phyloP scores from a whole-genome alignment of 2,797 vertebrate genomes.

The Acanthopagrus latus region DNA sequence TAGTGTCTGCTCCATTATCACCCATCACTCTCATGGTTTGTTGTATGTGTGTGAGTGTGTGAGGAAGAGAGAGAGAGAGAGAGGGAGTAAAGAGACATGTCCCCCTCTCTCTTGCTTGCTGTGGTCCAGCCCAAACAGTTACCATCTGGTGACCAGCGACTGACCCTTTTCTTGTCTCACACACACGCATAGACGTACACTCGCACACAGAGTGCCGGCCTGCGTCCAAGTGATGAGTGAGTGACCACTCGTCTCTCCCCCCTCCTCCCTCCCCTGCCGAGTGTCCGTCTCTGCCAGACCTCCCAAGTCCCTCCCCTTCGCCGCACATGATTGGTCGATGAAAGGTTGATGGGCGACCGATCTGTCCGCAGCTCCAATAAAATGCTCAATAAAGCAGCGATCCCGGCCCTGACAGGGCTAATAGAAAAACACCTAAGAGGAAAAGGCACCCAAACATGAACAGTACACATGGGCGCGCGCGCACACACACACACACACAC shows the following conservation, averaged over 20 bases:
- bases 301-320: conserved; percentile 68
- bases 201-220: conserved; percentile 57
- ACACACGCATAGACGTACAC: conserved; percentile 36
- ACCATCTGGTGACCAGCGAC: conserved; percentile 86
- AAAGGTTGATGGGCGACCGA: conserved; percentile 81
- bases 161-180: conserved; percentile 76
- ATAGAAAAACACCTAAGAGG: conserved; percentile 72
- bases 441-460: conserved; percentile 52
- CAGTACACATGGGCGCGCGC: conserved; percentile 31
- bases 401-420: conserved; percentile 59
- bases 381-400: conserved; percentile 79
- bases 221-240: conserved; percentile 81
- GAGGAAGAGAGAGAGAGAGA: conserved; percentile 21
- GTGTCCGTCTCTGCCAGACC: conserved; percentile 70
- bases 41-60: conserved; percentile 44
- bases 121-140: conserved; percentile 84
- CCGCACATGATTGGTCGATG: conserved; percentile 78
- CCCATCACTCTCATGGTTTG: conserved; percentile 68
- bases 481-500: conserved; percentile 27
- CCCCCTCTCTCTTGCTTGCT: conserved; percentile 68
- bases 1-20: conserved; percentile 82
- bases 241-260: conserved; percentile 57
- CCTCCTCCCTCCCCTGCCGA: conserved; percentile 42
- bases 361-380: conserved; percentile 74
- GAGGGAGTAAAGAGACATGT: conserved; percentile 65